A percentile compares a stretch with the other conserved stretches of the same genome.
phyloP scores from a whole-genome alignment of 2,797 vertebrate genomes.

The Girardinus metallicus region DNA sequence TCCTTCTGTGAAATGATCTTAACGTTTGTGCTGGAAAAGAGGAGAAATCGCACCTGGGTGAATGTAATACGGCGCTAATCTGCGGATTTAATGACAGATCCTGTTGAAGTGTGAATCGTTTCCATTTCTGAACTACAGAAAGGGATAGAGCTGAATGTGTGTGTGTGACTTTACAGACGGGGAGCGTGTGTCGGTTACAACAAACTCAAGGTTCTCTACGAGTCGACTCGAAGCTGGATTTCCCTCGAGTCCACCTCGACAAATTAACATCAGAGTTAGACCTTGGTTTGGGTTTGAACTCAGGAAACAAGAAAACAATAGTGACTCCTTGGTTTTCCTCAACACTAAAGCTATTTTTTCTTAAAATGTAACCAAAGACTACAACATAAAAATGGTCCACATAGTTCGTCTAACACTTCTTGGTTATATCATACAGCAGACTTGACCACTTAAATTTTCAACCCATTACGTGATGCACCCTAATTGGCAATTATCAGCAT shows the following conservation, averaged over 20 bases:
- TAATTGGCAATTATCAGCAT: neutral
- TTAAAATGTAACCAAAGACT: neutral
- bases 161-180: neutral
- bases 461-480: neutral
- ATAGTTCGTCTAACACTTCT: neutral
- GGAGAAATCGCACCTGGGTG: conserved; percentile 18
- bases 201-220: conserved; percentile 27
- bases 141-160: neutral
- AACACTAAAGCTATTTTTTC: neutral
- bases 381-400: neutral
- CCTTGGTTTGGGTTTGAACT: conserved; percentile 27
- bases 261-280: conserved; percentile 33
- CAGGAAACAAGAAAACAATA: neutral
- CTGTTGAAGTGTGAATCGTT: conserved; percentile 11
- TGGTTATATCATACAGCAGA: neutral
- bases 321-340: neutral
- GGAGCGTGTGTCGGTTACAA: conserved; percentile 1
- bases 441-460: neutral
- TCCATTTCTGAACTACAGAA: conserved; percentile 2
- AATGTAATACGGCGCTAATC: conserved; percentile 19
- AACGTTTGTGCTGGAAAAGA: conserved; percentile 6
- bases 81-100: conserved; percentile 28
- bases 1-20: conserved; percentile 17
- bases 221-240: conserved; percentile 25
- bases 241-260: conserved; percentile 34